phyloP scores from a whole-genome alignment of 2,888 invertebrate species.

The Crematogaster levior region DNA sequence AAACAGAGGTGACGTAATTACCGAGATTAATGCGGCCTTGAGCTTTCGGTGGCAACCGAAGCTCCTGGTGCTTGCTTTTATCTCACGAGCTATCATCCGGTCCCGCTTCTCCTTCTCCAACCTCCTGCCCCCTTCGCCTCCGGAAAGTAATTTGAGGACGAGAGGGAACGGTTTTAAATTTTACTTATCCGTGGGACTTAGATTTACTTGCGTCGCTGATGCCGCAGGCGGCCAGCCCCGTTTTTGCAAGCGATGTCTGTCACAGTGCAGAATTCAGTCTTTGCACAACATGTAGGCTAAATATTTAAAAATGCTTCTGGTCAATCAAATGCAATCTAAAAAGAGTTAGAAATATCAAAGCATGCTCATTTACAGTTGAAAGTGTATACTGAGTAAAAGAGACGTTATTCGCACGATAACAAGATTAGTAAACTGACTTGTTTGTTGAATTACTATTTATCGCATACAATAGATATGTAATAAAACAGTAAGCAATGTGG shows the following conservation, averaged over 20 bases:
- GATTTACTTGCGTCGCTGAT: constrained; percentile 69
- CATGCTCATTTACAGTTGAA: neutral
- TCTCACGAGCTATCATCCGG: constrained; percentile 78
- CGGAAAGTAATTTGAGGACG: constrained; percentile 82
- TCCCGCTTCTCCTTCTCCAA: constrained; percentile 58
- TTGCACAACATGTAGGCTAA: neutral
- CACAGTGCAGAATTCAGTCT: neutral
- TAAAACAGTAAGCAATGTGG: neutral
- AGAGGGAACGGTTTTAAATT: constrained; percentile 80
- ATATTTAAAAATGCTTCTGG: neutral
- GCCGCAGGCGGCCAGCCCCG: constrained; percentile 69
- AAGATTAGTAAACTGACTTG: neutral
- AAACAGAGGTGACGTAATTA: constrained; percentile 83
- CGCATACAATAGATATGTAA: no score
- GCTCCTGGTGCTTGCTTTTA: constrained; percentile 71
- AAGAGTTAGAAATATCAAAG: neutral
- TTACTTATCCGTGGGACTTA: constrained; percentile 80
- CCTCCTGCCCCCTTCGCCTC: constrained; percentile 60
- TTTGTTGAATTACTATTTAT: neutral
- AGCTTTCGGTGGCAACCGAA: constrained; percentile 75
- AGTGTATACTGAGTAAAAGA: neutral
- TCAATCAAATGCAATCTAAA: neutral
- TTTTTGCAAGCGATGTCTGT: constrained; percentile 47
- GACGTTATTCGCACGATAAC: neutral
- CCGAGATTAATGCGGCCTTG: constrained; percentile 82